Percentiles rank a stretch among this genome's conserved stretches.
Conservation (phyloP, 35 echinoderm and acorn worm genomes). For the Heliocidaris erythrogramma region DNA sequence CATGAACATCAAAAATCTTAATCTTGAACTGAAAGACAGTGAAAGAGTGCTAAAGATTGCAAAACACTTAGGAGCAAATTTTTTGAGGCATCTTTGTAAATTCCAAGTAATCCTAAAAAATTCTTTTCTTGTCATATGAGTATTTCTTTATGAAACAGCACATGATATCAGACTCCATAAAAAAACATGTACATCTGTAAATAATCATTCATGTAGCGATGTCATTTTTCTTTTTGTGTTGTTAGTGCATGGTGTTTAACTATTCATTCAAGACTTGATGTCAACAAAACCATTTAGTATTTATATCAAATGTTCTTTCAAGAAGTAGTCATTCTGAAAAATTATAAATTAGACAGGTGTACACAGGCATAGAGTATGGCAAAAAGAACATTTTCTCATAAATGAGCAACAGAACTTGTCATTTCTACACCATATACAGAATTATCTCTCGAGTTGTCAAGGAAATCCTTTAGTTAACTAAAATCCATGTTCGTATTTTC, state of each 20-base stretch:
- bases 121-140: too few species aligned
- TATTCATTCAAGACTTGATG: background rate
- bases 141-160: background rate
- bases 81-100: background rate
- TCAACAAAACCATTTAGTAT: background rate
- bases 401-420: background rate
- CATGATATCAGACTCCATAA: background rate
- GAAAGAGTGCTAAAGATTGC: background rate
- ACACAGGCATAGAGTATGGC: background rate
- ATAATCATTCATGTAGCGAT: background rate
- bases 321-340: background rate
- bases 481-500: too few species aligned
- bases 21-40: background rate
- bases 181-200: background rate
- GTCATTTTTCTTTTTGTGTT: background rate
- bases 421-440: background rate
- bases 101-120: background rate
- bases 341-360: background rate
- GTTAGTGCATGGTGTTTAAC: background rate
- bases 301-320: background rate
- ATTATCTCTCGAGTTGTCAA: background rate
- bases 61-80: background rate
- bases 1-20: background rate
- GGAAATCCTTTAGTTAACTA: background rate
- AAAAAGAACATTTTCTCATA: too few species aligned